Base-by-base conservation (phyloP, 2,113 vertebrate genomes). In the Catharus fuscescens region DNA sequence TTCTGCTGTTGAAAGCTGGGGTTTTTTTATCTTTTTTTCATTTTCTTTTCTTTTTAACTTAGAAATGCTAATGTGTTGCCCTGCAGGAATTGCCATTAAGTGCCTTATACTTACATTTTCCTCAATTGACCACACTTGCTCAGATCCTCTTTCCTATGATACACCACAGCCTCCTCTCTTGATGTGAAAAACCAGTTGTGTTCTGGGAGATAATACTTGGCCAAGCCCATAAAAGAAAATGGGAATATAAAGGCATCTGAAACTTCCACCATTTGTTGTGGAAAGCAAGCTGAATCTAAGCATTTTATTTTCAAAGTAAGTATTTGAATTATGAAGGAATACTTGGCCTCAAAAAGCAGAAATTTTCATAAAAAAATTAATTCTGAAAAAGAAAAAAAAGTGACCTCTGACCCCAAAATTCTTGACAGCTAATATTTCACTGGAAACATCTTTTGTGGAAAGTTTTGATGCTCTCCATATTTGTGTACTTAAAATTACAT, bases 221-320 rank as follows among this genome's bases (percentile, higher is more conserved):
- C 70, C 62, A 73, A 80, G 25, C 8, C 47, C 44, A 73, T 73
- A 73, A 94, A 94, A 80, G 84, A 94, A 85, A 96, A 88, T 14
- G 31, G 18, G n/a, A 36, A 48, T 54, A 83, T 8, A 80, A 94
- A 83, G 19, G 13, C 60, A 80, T 73, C 85, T 70, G 76, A 82
- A 94, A 32, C 9, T 34, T 52, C 26, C 21, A 25, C 26, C 5
- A 15, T 80, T 91, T 92, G 36, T 59, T 90, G 52, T 80, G 64
- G 52, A 93, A 92, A 94, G n/a, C 60, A 70, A 88, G 31, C n/a
- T 48, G 26, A 82, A 83, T 36, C 40, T 85, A 74, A 94, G 88
- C 12, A 62, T 70, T 86, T 85, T 70, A 19, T 79, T 97, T 96
- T 93, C 80, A 95, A 88, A 94, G 83, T 32, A 71, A 80, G 80